Evolutionary conservation across 2,113 vertebrate genomes (phyloP), one percentile per base, ranked within the genome.

Genomic region (Hyla sarda): DNA sequence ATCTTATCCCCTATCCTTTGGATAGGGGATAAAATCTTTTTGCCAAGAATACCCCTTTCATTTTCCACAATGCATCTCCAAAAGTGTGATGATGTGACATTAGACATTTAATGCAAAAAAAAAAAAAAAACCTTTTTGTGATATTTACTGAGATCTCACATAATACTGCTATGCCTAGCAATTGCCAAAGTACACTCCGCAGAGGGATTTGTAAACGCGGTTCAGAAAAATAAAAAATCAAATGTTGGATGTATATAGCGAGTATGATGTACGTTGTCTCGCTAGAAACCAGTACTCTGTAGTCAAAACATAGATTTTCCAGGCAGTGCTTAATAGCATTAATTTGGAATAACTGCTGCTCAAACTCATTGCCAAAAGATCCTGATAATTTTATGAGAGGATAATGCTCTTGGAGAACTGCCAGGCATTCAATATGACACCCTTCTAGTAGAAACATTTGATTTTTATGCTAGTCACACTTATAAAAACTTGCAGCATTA

Each of bases 241-340:
- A 88, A 91, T 87, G 77, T 88, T 87, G 88, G 89, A 89, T 87
- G 85, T 88, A 82, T 84, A 90, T 88, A 87, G 84, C 87, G 11
- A 86, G 89, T 90, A 91, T 90, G 89, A 89, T 91, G 90, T 87
- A 89, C 84, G 84, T 37, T 0, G 3, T 58, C 88, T 92, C 89
- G 88, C 82, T 72, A 52, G 10, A 86, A 89, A 90, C 92, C 90
- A 89, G 89, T 81, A 45, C 88, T 82, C 87, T 73, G 89, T 88
- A 90, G 87, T 89, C 90, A 88, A 25, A 87, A 88, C 37, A 90
- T 89, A 87, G 56, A 88, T 86, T 86, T 86, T 86, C 76, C 76
- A 81, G 76, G 77, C 84, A 92, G 90, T 89, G 91, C 90, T 92
- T 93, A 91, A 88, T 89, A 91, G 90, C 90, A 91, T 93, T 93